phyloP scores from a whole-genome alignment of 2,113 vertebrate genomes.

The Brevimyrus niger region DNA sequence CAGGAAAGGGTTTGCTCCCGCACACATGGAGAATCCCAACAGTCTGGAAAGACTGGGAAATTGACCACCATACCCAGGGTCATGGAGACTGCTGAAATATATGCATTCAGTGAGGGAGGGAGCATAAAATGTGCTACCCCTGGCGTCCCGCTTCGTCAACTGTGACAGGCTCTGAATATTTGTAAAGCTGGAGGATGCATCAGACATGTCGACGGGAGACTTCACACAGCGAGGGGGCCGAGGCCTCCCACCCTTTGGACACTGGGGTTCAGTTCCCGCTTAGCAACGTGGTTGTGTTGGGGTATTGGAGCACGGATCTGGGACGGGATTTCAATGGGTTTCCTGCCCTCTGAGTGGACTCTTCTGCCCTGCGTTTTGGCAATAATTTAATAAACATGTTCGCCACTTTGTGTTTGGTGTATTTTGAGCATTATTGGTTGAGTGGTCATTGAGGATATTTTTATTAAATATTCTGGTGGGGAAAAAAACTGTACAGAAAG shows the following conservation, averaged over 20 bases:
- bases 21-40: constrained; percentile 19
- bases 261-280: background rate
- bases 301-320: background rate
- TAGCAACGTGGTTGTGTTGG: background rate
- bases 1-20: constrained; percentile 7
- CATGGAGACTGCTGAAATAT: background rate
- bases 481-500: background rate
- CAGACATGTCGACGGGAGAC: constrained; percentile 11
- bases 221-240: background rate
- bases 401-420: background rate
- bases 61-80: background rate
- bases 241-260: background rate
- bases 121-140: background rate
- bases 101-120: background rate
- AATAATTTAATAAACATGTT: background rate
- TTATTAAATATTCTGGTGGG: background rate
- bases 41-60: background rate
- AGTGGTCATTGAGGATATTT: background rate
- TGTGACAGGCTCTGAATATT: constrained; percentile 17
- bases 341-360: background rate
- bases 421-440: background rate
- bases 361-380: background rate
- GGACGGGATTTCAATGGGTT: background rate
- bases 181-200: constrained; percentile 18
- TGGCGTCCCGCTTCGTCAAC: constrained; percentile 1